phyloP scores from a whole-genome alignment of 2,888 invertebrate genomes.

The Drosophila mayaguana region DNA sequence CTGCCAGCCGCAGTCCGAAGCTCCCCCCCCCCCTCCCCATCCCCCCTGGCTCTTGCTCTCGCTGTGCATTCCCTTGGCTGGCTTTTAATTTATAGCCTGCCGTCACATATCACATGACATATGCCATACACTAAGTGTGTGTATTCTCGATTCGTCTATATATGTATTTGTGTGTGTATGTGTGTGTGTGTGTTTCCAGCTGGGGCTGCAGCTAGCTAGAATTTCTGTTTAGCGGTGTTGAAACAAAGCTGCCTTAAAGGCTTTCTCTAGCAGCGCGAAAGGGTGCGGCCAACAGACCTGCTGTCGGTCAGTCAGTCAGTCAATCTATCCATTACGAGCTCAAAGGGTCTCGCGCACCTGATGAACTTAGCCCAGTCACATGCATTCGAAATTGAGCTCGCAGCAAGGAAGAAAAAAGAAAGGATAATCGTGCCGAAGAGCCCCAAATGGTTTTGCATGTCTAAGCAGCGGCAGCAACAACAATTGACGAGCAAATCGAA shows the following conservation, averaged over 20 bases:
- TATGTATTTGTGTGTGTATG: not conserved
- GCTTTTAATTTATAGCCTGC: conserved; percentile 67
- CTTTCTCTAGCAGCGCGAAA: conserved; percentile 44
- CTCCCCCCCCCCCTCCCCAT: not conserved
- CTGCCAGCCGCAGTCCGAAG: not conserved
- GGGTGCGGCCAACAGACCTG: not conserved
- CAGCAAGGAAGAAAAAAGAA: conserved; percentile 21
- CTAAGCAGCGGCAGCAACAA: conserved; percentile 19
- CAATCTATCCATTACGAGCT: conserved; percentile 42
- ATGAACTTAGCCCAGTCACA: conserved; percentile 45
- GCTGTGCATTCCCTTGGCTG: conserved; percentile 40
- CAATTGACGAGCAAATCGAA: conserved; percentile 38
- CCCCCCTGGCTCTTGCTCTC: not conserved
- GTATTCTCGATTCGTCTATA: not conserved
- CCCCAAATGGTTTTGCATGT: conserved; percentile 50
- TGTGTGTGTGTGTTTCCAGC: not conserved
- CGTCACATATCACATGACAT: conserved; percentile 53
- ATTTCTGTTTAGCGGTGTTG: conserved; percentile 25
- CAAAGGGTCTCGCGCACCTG: conserved; percentile 67
- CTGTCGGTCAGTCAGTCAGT: too few relatives aligned
- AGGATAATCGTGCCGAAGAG: conserved; percentile 70
- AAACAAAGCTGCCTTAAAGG: conserved; percentile 48
- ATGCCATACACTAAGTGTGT: conserved; percentile 35
- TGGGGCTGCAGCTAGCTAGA: conserved; percentile 8
- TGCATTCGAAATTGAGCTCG: conserved; percentile 57